These are phyloP conservation scores for Mormyrus hasselquistii DNA, from an alignment of 2,797 vertebrate genomes.

Conservation along the genomic window DNA sequence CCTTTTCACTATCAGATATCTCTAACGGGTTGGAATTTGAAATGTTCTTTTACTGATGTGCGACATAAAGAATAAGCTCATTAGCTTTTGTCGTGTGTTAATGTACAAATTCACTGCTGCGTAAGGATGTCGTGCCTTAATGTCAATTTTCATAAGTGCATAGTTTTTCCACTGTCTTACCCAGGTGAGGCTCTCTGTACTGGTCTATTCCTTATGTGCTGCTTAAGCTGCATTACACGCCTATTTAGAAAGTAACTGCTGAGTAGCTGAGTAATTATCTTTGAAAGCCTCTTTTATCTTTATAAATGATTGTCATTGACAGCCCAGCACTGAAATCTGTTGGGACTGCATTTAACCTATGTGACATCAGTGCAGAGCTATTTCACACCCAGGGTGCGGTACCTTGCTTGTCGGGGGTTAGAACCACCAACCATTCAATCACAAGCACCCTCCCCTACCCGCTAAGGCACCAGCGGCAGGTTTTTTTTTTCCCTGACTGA, in stretches of 20 bases:
- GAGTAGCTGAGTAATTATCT: background rate
- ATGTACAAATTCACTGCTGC: background rate
- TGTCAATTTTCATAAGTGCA: background rate
- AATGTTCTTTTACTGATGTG: conserved; percentile 4
- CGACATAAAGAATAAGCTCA: background rate
- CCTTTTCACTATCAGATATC: conserved; percentile 24
- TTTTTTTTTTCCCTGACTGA: background rate
- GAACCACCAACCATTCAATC: background rate
- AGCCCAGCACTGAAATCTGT: background rate
- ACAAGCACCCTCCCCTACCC: background rate
- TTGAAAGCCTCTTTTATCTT: background rate
- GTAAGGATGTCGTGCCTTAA: background rate
- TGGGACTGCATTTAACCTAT: background rate
- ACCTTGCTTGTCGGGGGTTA: background rate
- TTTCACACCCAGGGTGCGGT: background rate
- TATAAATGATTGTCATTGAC: background rate
- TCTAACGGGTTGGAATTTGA: conserved; percentile 6
- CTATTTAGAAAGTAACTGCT: background rate
- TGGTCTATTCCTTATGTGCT: background rate
- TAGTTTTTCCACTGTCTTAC: background rate
- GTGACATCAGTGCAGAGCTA: background rate
- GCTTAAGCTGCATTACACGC: background rate
- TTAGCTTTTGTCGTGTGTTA: background rate
- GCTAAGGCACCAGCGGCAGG: too few relatives aligned
- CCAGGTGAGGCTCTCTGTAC: background rate